These are phyloP conservation scores for Syngnathus floridae DNA, from an alignment of 2,113 vertebrate species.

Conservation along the genomic window DNA sequence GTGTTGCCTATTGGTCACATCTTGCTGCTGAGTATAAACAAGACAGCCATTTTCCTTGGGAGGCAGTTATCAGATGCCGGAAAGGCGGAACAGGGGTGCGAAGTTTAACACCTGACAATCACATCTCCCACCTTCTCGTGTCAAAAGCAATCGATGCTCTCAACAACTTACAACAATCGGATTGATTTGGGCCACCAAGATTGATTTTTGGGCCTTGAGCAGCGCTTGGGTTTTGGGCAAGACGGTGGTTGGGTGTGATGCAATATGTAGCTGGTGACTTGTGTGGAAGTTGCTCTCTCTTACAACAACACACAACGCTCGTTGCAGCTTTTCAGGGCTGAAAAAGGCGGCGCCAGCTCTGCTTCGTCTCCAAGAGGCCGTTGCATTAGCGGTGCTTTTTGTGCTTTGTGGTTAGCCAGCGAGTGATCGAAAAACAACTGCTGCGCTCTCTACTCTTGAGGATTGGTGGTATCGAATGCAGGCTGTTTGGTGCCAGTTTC, in stretches of 20 bases:
- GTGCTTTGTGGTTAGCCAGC: not conserved
- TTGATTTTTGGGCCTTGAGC: not conserved
- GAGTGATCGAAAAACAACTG: not conserved
- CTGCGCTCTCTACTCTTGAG: conserved; percentile 10
- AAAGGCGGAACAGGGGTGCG: not conserved
- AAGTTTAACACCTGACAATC: not conserved
- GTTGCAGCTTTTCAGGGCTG: not conserved
- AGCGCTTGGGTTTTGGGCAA: not conserved
- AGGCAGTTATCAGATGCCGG: not conserved
- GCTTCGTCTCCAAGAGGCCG: not conserved
- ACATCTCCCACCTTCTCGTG: not conserved
- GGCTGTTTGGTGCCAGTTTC: conserved; percentile 21
- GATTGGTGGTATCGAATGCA: conserved; percentile 9
- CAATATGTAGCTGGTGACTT: not conserved
- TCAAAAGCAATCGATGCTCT: not conserved
- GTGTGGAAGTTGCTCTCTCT: conserved; percentile 1
- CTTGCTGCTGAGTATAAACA: not conserved
- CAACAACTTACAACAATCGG: not conserved
- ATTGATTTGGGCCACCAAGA: not conserved
- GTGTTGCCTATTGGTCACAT: no score
- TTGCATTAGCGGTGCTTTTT: not conserved
- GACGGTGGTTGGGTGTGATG: not conserved
- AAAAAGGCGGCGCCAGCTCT: not conserved
- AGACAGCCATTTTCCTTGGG: not conserved
- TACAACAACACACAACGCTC: not conserved